Evolutionary conservation across 2,113 vertebrate genomes (phyloP).

Genomic region (Thamnophis sirtalis): DNA sequence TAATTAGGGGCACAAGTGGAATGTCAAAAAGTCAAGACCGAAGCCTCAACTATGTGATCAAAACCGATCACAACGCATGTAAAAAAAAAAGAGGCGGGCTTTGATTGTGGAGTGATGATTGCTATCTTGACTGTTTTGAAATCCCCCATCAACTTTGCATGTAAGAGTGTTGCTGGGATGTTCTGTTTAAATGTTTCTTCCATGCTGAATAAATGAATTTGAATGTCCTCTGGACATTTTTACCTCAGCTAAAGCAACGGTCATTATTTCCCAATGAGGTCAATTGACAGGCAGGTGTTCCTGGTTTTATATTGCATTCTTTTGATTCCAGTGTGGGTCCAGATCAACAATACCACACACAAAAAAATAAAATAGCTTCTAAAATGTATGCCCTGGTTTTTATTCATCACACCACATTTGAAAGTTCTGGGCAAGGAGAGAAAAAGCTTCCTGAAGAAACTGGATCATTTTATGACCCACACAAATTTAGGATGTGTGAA

Average conservation of each 20-base stretch:
- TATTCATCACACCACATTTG: background rate
- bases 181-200: background rate
- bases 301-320: slow-evolving; percentile 1
- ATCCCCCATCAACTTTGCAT: background rate
- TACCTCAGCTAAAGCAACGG: background rate
- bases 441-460: background rate
- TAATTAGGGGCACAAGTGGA: background rate
- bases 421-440: background rate
- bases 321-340: background rate
- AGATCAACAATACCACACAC: background rate
- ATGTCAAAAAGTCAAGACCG: background rate
- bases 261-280: background rate
- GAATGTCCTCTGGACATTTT: background rate
- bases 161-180: background rate
- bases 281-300: background rate
- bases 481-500: background rate
- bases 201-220: background rate
- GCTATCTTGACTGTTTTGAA: background rate
- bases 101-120: background rate
- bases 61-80: background rate
- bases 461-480: background rate
- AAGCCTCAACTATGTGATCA: background rate
- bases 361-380: background rate
- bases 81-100: background rate
- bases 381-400: background rate